Conservation (phyloP, 92 coral and sea anemone genomes). For the Phenganax marumi region DNA sequence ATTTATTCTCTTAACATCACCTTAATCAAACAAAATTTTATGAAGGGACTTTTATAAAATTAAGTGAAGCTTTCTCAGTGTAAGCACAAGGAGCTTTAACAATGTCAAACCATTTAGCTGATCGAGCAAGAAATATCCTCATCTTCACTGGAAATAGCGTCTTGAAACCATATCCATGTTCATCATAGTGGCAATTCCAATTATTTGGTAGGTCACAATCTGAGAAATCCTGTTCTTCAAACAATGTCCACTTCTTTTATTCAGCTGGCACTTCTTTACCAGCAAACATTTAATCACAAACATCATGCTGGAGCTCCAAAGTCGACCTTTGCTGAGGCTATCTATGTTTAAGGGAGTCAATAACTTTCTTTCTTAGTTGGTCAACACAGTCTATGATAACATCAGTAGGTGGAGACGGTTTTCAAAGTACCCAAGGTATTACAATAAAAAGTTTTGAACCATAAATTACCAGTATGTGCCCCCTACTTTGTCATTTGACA, state of each 20-base stretch:
- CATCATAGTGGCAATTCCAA: conserved; percentile 41
- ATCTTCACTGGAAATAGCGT: conserved; percentile 55
- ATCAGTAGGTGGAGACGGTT: conserved; percentile 12
- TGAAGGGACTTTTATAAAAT: conserved; percentile 45
- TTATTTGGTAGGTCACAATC: conserved; percentile 36
- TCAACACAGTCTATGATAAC: conserved; percentile 49
- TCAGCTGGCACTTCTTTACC: conserved; percentile 11
- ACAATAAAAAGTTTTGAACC: neutral
- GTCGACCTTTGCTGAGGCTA: conserved; percentile 49
- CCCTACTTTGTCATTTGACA: neutral
- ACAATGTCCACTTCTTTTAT: conserved; percentile 47
- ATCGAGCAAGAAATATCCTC: conserved; percentile 49
- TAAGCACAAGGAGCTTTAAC: conserved; percentile 34
- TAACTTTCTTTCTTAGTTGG: conserved; percentile 42
- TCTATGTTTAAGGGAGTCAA: conserved; percentile 49
- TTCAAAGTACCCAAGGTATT: conserved; percentile 16
- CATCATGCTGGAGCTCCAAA: conserved; percentile 27
- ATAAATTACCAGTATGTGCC: no score
- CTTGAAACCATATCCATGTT: conserved; percentile 62
- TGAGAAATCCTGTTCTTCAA: conserved; percentile 48
- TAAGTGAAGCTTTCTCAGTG: conserved; percentile 49
- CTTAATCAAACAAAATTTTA: neutral
- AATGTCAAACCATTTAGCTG: conserved; percentile 34
- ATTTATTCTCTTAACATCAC: no score
- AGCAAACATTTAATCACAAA: neutral